Evolutionary conservation across 2,888 invertebrate genomes (phyloP).

Genomic region (Rugalucina vietnamica): DNA sequence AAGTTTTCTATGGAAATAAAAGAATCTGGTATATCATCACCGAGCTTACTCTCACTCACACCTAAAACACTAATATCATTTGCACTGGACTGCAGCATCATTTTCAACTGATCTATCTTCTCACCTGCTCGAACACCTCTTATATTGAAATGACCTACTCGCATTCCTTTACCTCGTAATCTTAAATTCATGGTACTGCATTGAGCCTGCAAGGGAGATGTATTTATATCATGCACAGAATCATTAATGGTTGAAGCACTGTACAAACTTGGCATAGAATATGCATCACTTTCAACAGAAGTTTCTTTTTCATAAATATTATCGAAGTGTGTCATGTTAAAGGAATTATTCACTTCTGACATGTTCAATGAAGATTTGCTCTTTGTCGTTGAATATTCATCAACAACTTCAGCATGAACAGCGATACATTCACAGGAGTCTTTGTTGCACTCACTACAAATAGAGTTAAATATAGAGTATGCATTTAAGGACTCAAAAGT

Average conservation of each 20-base stretch:
- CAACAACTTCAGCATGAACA: too few species aligned
- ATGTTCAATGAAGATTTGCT: too few species aligned
- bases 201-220: not conserved
- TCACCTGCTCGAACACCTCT: not conserved
- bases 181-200: not conserved
- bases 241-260: not conserved
- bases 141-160: not conserved
- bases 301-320: not conserved
- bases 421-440: not conserved
- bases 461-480: not conserved
- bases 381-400: too few species aligned
- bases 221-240: not conserved
- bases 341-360: too few species aligned
- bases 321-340: too few species aligned
- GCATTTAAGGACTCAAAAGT: not conserved
- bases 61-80: not conserved
- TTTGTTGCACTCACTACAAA: not conserved
- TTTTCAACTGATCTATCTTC: not conserved
- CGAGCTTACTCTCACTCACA: not conserved
- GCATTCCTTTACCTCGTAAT: conserved; percentile 3
- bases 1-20: not conserved
- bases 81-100: not conserved
- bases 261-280: not conserved
- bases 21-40: not conserved
- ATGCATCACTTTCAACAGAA: not conserved